A percentile compares a stretch with the other conserved stretches of the same genome.
phyloP scores from a whole-genome alignment of 1,140 invertebrate genomes.

The Popillia japonica region DNA sequence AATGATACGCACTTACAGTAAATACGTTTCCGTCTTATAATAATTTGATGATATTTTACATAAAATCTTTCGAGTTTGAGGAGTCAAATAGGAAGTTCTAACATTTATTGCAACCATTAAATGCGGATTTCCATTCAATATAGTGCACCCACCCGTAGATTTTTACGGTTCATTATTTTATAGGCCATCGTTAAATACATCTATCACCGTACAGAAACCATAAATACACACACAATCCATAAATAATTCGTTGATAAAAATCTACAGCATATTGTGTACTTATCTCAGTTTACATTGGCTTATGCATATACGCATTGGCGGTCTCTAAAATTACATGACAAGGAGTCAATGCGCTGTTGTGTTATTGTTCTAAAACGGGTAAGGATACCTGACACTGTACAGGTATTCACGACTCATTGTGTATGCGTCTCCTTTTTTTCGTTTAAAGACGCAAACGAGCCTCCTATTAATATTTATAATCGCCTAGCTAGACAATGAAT shows the following conservation, averaged over 20 bases:
- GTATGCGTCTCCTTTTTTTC: slow-evolving; percentile 12
- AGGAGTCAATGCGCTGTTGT: slow-evolving; percentile 14
- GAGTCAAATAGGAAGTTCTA: no score
- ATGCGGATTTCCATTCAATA: background rate
- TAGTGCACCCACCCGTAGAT: background rate
- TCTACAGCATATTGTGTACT: slow-evolving; percentile 6
- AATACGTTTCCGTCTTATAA: no score
- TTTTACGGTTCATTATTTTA: slow-evolving; percentile 12
- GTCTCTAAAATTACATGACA: slow-evolving; percentile 13
- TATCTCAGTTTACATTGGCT: background rate
- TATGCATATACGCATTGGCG: background rate
- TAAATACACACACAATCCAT: background rate
- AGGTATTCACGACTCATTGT: slow-evolving; percentile 27
- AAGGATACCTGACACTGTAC: background rate
- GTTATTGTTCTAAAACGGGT: background rate
- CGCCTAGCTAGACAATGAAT: slow-evolving; percentile 24
- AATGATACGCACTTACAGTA: no score
- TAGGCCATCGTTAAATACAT: background rate
- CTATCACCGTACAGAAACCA: background rate
- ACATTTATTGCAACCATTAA: background rate
- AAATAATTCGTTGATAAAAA: slow-evolving; percentile 8
- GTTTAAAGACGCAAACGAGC: slow-evolving; percentile 21
- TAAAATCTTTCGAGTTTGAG: no score
- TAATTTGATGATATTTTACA: no score
- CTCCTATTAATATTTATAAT: slow-evolving; percentile 35